Evolutionary conservation across 2,113 vertebrate species (phyloP), one percentile per base, ranked within the genome.

Genomic region (Podarcis raffonei): DNA sequence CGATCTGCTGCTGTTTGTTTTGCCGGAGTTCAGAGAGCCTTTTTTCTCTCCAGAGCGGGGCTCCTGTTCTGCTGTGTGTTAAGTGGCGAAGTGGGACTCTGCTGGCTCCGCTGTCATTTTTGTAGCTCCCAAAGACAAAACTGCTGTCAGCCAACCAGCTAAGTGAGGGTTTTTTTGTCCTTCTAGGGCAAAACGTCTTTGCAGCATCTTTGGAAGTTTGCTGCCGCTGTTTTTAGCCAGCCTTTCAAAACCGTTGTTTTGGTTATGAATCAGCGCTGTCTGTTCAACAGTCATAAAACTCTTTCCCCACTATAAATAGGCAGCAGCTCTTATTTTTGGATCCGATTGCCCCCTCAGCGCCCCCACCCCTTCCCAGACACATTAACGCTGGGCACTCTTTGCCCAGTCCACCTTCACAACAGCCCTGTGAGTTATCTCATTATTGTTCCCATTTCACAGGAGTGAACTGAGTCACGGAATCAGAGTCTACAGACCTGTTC

Each of bases 1-100:
- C 53, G 74, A 83, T 87, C 42, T 71, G 85, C 80, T 57, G 35
- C 66, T 62, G 16, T 72, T 90, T 83, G 74, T 90, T 87, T 86
- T 65, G 80, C 66, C 15, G 13, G 48, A 78, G 75, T 72, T 69
- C 13, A 78, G 35, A 42, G 25, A 39, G 35, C 35, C 48, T 53
- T 53, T 53, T 62, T 62, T 83, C 13, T 72, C 20, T 32, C 23
- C 4, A 11, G 66, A 90, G 32, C 16, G 30, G 62, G 27, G 35
- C 35, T 81, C 42, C 8, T 62, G 89, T 8, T 71, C 42, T 71
- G 82, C 48, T 83, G 74, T 39, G 35, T 62, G 15, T 87, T 90
- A 90, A 87, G 27, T 83, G 53, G 65, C 81, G 42, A 76, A 79
- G 87, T n/a, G 65, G 84, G 72, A 83, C 22, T 5, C 30, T 16